phyloP scores from a whole-genome alignment of 2,888 invertebrate genomes.

The Leptopilina drosophilae region DNA sequence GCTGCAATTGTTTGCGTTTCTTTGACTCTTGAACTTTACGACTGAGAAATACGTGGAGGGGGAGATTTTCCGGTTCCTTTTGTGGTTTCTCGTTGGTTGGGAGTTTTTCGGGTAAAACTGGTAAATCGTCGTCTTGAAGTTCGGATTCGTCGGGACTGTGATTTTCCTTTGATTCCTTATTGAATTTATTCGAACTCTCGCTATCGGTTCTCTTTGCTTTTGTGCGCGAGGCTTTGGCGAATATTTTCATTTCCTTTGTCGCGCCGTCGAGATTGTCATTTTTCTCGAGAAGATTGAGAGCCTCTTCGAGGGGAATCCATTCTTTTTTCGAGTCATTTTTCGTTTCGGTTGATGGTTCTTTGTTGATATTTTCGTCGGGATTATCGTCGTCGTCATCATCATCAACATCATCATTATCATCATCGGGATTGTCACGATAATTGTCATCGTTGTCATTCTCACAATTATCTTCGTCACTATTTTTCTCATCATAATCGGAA shows the following conservation, averaged over 20 bases:
- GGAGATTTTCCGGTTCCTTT: slow-evolving; percentile 71
- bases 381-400: slow-evolving; percentile 14
- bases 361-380: not conserved
- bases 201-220: slow-evolving; percentile 33
- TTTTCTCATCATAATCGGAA: slow-evolving; percentile 69
- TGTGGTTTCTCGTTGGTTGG: slow-evolving; percentile 71
- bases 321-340: slow-evolving; percentile 12
- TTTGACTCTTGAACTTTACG: slow-evolving; percentile 73
- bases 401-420: slow-evolving; percentile 53
- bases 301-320: slow-evolving; percentile 70
- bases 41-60: slow-evolving; percentile 72
- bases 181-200: slow-evolving; percentile 29
- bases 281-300: slow-evolving; percentile 67
- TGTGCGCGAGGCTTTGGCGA: not conserved
- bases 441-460: too few species aligned
- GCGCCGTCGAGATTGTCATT: slow-evolving; percentile 56
- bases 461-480: slow-evolving; percentile 21
- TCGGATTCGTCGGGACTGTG: slow-evolving; percentile 58
- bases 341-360: not conserved
- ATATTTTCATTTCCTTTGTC: slow-evolving; percentile 41
- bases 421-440: too few species aligned
- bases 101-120: slow-evolving; percentile 75
- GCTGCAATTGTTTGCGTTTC: slow-evolving; percentile 70
- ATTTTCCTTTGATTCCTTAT: slow-evolving; percentile 24
- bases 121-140: slow-evolving; percentile 66